Evolutionary conservation across 2,888 invertebrate genomes (phyloP), one percentile per base, ranked within the genome.

Genomic region (Agriopis marginaria): DNA sequence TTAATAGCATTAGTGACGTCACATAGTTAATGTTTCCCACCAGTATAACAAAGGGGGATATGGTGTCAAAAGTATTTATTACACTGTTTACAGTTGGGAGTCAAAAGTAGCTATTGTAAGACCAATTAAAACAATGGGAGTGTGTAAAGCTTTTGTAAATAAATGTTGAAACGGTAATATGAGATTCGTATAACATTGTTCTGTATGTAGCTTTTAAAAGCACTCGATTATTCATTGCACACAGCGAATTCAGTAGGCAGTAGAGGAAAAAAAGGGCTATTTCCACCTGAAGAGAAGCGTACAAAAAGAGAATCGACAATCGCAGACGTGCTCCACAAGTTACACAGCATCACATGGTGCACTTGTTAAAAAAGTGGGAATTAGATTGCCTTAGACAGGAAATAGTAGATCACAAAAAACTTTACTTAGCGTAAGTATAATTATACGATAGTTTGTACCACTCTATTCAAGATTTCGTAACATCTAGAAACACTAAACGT

Each of bases 181-280:
- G 45, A 65, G 23, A 64, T 49, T 53, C 32, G 45, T 32, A 45
- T 45, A 45, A 62, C 44, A 32, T 62, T 62, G 45, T 58, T 44
- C 44, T 44, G 60, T 59, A 67, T 66, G 67, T 45, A 47, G 53
- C n/a, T 53, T 65, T 9, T 65, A 75, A 81, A 77, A 79, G 77
- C 75, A 79, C 81, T 89, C 84, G 85, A 90, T 88, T 88, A 89
- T 89, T 88, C 83, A 86, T 81, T 81, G 83, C 80, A 77, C 75
- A 78, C 39, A 80, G 80, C 45, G 82, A 86, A 85, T 87, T 82
- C 83, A 84, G 70, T 71, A 72, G 53, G 59, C 47, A 71, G 58
- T 50, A 50, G 61, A 63, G 83, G 79, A 82, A 82, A n/a, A 86
- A 84, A 7, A 88, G 83, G 86, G 85, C 86, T 83, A 87, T 86